Conservation (phyloP, 2,113 vertebrate species). For the Drymodes brunneopygia region DNA sequence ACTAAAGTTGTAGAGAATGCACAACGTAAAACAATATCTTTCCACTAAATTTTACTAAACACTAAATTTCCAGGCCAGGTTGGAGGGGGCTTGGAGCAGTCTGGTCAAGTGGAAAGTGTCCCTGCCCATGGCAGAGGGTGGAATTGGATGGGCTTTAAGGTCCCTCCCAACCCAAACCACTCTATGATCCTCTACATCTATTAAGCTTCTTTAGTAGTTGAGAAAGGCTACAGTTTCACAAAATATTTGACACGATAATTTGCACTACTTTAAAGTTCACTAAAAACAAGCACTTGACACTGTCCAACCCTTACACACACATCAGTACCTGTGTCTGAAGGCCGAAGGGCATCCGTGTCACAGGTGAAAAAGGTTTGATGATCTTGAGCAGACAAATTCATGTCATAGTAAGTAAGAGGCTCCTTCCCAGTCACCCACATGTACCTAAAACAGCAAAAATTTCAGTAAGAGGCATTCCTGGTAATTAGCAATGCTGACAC, state of each 20-base stretch:
- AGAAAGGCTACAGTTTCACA: neutral
- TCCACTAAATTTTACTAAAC: neutral
- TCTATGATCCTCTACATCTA: neutral
- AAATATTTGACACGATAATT: fast-evolving
- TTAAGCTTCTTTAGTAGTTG: neutral
- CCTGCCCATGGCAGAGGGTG: neutral
- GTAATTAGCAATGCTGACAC: neutral
- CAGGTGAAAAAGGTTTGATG: slow-evolving; percentile 98
- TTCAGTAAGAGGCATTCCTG: neutral
- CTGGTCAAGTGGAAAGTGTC: neutral
- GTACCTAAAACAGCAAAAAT: slow-evolving; percentile 76
- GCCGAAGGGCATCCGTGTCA: slow-evolving; percentile 88
- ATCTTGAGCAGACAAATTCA: slow-evolving; percentile 98
- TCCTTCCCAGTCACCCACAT: slow-evolving; percentile 98
- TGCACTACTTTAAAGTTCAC: fast-evolving
- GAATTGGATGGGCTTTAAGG: neutral
- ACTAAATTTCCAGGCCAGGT: neutral
- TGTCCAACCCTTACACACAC: too few species aligned
- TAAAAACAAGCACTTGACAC: neutral
- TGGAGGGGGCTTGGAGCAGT: neutral
- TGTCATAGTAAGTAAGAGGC: slow-evolving; percentile 96
- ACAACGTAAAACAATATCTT: neutral
- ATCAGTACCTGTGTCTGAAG: slow-evolving; percentile 87
- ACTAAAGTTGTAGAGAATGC: neutral
- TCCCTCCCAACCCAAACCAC: neutral